Conservation (phyloP, 2,797 vertebrate genomes). For the Podarcis lilfordi region DNA sequence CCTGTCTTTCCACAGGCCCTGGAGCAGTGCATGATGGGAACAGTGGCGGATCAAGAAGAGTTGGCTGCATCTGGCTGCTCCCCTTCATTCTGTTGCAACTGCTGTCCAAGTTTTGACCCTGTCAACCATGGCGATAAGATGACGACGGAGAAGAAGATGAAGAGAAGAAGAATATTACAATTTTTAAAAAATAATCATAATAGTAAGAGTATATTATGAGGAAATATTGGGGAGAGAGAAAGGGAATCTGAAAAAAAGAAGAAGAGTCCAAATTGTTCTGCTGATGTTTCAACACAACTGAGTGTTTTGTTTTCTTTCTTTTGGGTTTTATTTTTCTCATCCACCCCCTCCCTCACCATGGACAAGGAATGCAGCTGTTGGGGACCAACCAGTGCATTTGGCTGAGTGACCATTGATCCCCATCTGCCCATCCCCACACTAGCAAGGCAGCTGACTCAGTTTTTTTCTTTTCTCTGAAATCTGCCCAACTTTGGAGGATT, state of each 20-base stretch:
- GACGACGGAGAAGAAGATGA: slow-evolving; percentile 44
- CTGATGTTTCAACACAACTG: slow-evolving; percentile 66
- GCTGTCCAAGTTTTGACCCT: slow-evolving; percentile 90
- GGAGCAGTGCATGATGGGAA: slow-evolving; percentile 93
- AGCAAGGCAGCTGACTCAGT: slow-evolving; percentile 22
- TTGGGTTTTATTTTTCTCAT: slow-evolving; percentile 1
- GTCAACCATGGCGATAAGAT: slow-evolving; percentile 52
- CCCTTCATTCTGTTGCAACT: slow-evolving; percentile 82
- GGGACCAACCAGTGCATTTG: slow-evolving; percentile 39
- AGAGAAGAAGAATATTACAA: slow-evolving; percentile 57
- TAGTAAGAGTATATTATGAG: slow-evolving; percentile 74
- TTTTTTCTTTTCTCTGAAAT: slow-evolving; percentile 7
- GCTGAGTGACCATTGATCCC: background rate
- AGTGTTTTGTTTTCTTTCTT: slow-evolving; percentile 64
- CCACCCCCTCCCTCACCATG: background rate
- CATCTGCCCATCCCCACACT: background rate
- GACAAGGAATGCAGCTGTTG: slow-evolving; percentile 34
- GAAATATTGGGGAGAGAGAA: slow-evolving; percentile 68
- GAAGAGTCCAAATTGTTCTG: slow-evolving; percentile 64
- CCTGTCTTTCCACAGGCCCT: slow-evolving; percentile 81
- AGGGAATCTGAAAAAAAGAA: slow-evolving; percentile 33
- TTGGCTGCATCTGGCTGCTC: slow-evolving; percentile 80
- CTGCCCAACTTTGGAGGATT: slow-evolving; percentile 42
- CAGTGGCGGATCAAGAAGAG: slow-evolving; percentile 78
- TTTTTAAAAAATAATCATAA: slow-evolving; percentile 66